Base-by-base conservation (phyloP, 2,888 invertebrate species). In the Corbicula japonica region DNA sequence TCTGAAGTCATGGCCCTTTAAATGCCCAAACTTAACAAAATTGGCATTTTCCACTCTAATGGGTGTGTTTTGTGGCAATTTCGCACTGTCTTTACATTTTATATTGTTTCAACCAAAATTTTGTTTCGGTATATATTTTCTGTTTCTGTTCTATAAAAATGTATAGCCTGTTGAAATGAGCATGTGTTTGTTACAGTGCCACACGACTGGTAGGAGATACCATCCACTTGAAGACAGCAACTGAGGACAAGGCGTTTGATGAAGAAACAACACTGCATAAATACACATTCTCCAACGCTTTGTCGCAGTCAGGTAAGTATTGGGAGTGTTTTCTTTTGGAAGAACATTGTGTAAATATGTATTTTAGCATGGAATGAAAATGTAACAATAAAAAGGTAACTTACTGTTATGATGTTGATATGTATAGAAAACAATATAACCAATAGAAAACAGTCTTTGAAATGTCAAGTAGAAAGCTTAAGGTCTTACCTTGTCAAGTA, bases 261-360 rank as follows among this genome's bases (percentile, higher is more conserved):
- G 74, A 61, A 21, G 56, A 68, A 18, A 62, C 66, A 15, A 54
- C 70, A 26, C 78, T 98, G 76, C 97, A 98, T 89, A 97, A 97
- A 92, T 99, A 97, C 91, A 97, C 99, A 23, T 97, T 98, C 93
- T 98, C 98, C 4, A 97, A 99, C 94, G 98, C 97, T 0, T 96
- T 99, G 94, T 96, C 97, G 0, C 96, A 98, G 85, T 98, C 98
- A 0, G 94, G 94, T 93, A 78, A 58, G 63, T 63, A 44, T 30
- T 30, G n/a, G n/a, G n/a, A 21, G 15, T 66, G 15, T 5, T 46
- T 46, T 46, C 6, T 1, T 44, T n/a, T 18, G n/a, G 21, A 46
- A 46, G 2, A n/a, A 46, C 18, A 18, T 2, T 18, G 21, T 46
- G 6, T 46, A 21, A 3, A 18, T 46, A 2, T 46, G 21, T 46